Conservation (phyloP, 1,140 invertebrate species). For the Ephestia elutella region DNA sequence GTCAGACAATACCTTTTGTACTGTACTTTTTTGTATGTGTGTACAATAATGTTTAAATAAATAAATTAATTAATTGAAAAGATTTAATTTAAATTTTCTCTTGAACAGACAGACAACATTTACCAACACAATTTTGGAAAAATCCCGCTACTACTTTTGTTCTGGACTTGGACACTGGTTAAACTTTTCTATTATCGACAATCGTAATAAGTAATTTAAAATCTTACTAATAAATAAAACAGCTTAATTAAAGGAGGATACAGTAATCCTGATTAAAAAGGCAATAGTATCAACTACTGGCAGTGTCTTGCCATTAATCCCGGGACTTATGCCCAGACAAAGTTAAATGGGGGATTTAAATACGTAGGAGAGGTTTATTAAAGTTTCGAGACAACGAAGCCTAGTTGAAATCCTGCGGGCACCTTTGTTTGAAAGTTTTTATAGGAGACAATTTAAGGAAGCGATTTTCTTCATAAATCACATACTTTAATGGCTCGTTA, state of each 20-base stretch:
- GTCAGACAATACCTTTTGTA: too few species aligned
- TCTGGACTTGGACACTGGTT: too few species aligned
- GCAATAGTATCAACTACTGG: constrained; percentile 24
- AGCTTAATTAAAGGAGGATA: not conserved
- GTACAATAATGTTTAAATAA: too few species aligned
- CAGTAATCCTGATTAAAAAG: constrained; percentile 33
- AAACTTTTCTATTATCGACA: too few species aligned
- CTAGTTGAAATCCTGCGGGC: constrained; percentile 20
- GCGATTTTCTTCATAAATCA: not conserved
- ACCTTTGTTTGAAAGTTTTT: constrained; percentile 7
- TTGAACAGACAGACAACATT: too few species aligned
- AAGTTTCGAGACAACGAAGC: constrained; percentile 29
- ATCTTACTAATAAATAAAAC: not conserved
- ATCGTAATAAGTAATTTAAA: too few species aligned
- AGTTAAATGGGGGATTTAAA: constrained; percentile 46
- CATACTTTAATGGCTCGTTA: not conserved
- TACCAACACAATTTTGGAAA: too few species aligned
- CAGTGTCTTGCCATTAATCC: constrained; percentile 36
- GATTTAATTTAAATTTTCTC: too few species aligned
- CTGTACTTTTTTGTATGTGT: too few species aligned
- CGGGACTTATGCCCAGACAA: constrained; percentile 33
- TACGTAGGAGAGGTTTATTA: constrained; percentile 32
- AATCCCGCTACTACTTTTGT: too few species aligned
- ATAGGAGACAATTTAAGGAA: not conserved
- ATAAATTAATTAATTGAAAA: too few species aligned